Conservation (phyloP, 2,797 vertebrate species). For the Caiman crocodilus region DNA sequence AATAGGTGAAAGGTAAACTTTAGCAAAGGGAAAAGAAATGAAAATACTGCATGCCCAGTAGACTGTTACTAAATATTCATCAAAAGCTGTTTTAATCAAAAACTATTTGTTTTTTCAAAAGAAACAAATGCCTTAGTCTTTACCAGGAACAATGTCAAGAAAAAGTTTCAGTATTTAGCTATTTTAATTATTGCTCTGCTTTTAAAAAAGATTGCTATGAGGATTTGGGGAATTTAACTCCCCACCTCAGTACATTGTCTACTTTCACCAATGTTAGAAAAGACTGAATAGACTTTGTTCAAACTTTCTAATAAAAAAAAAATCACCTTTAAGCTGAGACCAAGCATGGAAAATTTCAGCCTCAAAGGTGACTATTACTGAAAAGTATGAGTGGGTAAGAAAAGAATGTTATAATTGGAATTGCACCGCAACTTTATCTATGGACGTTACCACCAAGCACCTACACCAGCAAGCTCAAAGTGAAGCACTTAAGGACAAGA, state of each 20-base stretch:
- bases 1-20: neutral
- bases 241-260: neutral
- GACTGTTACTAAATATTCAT: slow-evolving; percentile 9
- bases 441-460: slow-evolving; percentile 22
- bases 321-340: neutral
- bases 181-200: neutral
- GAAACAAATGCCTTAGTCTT: neutral
- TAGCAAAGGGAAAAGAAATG: neutral
- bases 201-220: neutral
- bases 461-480: slow-evolving; percentile 59
- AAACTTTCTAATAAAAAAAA: neutral
- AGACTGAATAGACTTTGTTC: neutral
- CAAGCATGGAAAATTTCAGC: neutral
- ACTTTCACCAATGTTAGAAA: neutral
- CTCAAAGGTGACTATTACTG: neutral
- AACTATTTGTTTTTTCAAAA: neutral
- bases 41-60: neutral
- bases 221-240: neutral
- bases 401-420: slow-evolving; percentile 44
- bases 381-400: slow-evolving; percentile 25
- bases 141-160: neutral
- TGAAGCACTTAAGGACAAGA: slow-evolving; percentile 45
- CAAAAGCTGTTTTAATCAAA: neutral
- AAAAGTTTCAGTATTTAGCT: neutral
- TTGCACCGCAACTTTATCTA: slow-evolving; percentile 54